These are phyloP conservation scores for Anoncus sp. DNA, from an alignment of 2,888 invertebrate species.

Conservation along the genomic window DNA sequence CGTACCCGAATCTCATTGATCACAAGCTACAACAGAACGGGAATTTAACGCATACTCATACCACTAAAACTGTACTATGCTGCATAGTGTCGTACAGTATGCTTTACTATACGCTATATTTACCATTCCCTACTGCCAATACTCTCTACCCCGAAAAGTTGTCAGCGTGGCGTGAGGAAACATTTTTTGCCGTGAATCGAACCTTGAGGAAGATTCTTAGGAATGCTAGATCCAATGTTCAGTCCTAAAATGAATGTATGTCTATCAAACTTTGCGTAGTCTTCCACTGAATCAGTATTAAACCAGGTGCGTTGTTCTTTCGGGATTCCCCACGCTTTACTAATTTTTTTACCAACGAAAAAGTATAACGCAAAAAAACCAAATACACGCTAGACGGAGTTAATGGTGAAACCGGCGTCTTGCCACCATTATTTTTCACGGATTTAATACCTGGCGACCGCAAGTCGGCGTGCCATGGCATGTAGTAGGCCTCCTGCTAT, in stretches of 20 bases:
- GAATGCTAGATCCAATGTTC: neutral
- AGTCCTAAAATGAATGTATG: neutral
- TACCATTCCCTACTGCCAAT: neutral
- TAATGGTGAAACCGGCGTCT: slow-evolving; percentile 56
- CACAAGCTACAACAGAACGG: slow-evolving; percentile 58
- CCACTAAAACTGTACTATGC: slow-evolving; percentile 27
- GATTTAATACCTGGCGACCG: slow-evolving; percentile 75
- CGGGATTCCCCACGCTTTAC: slow-evolving; percentile 14
- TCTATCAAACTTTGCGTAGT: neutral
- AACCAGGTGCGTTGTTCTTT: slow-evolving; percentile 16
- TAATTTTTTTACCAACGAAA: slow-evolving; percentile 40
- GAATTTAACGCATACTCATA: slow-evolving; percentile 52
- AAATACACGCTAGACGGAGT: slow-evolving; percentile 29
- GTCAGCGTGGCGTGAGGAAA: neutral
- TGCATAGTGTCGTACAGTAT: slow-evolving; percentile 8
- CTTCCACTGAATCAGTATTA: neutral
- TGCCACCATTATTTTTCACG: slow-evolving; percentile 72
- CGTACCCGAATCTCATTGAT: slow-evolving; percentile 62
- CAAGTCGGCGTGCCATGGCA: slow-evolving; percentile 65
- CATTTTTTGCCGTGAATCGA: neutral
- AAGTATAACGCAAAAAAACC: slow-evolving; percentile 30
- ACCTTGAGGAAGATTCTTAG: neutral
- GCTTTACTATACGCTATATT: slow-evolving; percentile 17
- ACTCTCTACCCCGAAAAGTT: neutral
- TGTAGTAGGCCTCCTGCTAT: slow-evolving; percentile 45